These are phyloP conservation scores for Dicranocentrus wangi DNA, from an alignment of 2,888 invertebrate genomes.

Conservation along the genomic window DNA sequence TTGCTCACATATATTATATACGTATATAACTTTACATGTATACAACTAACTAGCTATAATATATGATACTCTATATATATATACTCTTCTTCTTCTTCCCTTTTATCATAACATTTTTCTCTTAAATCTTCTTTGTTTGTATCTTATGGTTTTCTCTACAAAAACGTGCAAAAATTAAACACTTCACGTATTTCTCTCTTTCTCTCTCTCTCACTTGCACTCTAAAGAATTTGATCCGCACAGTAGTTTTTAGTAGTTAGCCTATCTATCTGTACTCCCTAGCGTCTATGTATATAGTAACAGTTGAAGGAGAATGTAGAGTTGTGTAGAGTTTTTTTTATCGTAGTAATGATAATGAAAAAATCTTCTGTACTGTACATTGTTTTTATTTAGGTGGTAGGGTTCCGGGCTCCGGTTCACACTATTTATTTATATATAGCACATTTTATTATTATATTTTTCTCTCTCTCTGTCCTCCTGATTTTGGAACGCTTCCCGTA, in stretches of 20 bases:
- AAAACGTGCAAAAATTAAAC: constrained; percentile 65
- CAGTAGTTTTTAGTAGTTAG: constrained; percentile 1
- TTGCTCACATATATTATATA: constrained; percentile 34
- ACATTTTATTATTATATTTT: constrained; percentile 10
- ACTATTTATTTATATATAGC: constrained; percentile 15
- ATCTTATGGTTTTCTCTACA: constrained; percentile 37
- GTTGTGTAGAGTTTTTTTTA: too few species aligned
- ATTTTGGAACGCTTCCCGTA: too few species aligned
- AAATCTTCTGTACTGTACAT: neutral
- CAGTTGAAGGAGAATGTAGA: neutral
- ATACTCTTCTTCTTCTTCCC: constrained; percentile 5
- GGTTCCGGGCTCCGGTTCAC: constrained; percentile 34
- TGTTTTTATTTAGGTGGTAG: neutral
- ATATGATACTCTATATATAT: too few species aligned
- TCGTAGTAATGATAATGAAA: neutral
- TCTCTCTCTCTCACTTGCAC: constrained; percentile 29
- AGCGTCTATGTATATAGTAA: neutral
- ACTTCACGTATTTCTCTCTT: constrained; percentile 29
- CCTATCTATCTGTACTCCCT: too few species aligned
- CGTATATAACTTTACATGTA: constrained; percentile 11
- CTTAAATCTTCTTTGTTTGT: too few species aligned
- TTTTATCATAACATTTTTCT: too few species aligned
- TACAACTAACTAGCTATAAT: too few species aligned
- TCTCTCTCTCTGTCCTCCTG: neutral
- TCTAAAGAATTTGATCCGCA: constrained; percentile 14